Conservation (phyloP, 2,113 vertebrate species). For the Edolisoma coerulescens region DNA sequence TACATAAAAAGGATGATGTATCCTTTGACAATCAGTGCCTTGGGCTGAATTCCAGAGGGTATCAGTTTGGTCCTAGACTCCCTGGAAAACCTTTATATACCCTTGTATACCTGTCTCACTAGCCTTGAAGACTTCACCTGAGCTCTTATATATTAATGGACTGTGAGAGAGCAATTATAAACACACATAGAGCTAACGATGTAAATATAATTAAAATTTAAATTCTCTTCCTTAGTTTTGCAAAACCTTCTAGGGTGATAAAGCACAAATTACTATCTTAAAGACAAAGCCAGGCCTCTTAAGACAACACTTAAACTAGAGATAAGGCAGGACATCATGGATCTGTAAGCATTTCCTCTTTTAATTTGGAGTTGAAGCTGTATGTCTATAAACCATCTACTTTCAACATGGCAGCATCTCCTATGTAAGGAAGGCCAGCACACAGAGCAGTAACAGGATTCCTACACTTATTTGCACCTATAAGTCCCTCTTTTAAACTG, state of each 20-base stretch:
- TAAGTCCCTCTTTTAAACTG: neutral
- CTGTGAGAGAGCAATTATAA: neutral
- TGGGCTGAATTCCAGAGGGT: neutral
- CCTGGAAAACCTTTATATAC: neutral
- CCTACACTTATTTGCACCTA: neutral
- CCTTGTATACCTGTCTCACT: neutral
- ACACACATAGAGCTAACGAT: neutral
- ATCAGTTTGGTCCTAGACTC: neutral
- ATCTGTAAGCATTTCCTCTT: neutral
- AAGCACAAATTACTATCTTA: neutral
- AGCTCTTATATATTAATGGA: neutral
- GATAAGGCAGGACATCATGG: neutral
- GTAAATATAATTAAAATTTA: neutral
- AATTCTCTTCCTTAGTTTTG: neutral
- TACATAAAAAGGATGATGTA: neutral
- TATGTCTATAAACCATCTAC: neutral
- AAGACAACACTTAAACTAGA: neutral
- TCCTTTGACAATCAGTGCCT: neutral
- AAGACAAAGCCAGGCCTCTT: neutral
- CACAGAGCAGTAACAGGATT: neutral
- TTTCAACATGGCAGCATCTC: neutral
- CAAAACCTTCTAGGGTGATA: neutral
- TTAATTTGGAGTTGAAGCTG: neutral
- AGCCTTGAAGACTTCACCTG: neutral
- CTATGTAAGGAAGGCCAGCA: neutral